Percentiles rank a stretch among this genome's conserved stretches.
Evolutionary conservation across 2,888 invertebrate genomes (phyloP).

Genomic region (Thalpophila matura): DNA sequence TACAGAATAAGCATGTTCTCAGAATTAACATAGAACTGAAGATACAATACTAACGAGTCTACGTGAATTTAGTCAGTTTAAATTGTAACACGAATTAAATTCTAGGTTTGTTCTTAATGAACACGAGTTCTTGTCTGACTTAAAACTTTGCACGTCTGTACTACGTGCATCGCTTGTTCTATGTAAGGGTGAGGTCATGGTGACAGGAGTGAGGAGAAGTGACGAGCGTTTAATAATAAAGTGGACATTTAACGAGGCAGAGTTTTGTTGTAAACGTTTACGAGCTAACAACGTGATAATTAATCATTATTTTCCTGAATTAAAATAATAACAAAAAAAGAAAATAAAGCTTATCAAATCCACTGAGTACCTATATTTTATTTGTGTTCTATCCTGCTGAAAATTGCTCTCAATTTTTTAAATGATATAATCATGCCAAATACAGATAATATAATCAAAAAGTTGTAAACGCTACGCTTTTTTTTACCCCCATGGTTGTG

Average conservation of each 20-base stretch:
- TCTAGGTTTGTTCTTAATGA: conserved; percentile 69
- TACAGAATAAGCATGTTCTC: not conserved
- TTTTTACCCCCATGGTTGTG: no score
- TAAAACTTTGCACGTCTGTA: conserved; percentile 69
- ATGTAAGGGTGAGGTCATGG: conserved; percentile 24
- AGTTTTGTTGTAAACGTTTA: no score
- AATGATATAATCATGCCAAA: no score
- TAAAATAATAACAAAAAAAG: no score
- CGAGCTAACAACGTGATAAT: no score
- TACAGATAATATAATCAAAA: no score
- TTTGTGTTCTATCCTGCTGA: no score
- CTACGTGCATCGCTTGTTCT: conserved; percentile 69
- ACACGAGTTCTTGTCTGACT: conserved; percentile 68
- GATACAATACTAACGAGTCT: conserved; percentile 10
- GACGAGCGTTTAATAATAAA: conserved; percentile 10
- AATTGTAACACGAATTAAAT: conserved; percentile 56
- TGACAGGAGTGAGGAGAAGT: conserved; percentile 20
- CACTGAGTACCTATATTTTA: no score
- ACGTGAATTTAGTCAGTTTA: conserved; percentile 45
- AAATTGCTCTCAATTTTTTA: no score
- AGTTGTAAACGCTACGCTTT: no score
- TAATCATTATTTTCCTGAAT: no score
- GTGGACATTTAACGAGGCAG: not conserved
- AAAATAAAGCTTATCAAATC: no score
- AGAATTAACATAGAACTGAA: conserved; percentile 28